Evolutionary conservation across 1,140 invertebrate species (phyloP).

Genomic region (Cheumatopsyche charites): DNA sequence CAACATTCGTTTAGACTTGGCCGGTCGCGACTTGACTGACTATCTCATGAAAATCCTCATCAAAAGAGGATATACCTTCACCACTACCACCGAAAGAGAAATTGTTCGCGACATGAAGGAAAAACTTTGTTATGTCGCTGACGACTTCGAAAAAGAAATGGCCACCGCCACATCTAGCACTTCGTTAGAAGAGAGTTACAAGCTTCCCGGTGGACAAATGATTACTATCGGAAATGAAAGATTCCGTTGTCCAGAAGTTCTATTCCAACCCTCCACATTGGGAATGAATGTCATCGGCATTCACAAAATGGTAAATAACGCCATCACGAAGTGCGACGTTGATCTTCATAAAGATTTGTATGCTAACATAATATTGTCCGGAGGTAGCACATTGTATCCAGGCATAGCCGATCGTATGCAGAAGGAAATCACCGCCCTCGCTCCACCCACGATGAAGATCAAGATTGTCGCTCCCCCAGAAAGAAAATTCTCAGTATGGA

Average conservation of each 20-base stretch:
- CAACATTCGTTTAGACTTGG: constrained; percentile 87
- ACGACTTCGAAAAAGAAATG: constrained; percentile 90
- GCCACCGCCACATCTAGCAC: constrained; percentile 79
- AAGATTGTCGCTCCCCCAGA: constrained; percentile 91
- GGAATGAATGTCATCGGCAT: constrained; percentile 84
- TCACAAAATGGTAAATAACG: constrained; percentile 86
- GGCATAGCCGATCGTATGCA: constrained; percentile 85
- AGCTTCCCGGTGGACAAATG: constrained; percentile 76
- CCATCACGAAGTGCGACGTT: constrained; percentile 89
- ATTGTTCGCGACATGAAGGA: constrained; percentile 82
- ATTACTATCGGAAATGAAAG: constrained; percentile 90
- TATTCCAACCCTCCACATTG: constrained; percentile 83
- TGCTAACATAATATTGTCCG: constrained; percentile 85
- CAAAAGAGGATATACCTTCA: constrained; percentile 66
- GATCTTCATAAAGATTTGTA: constrained; percentile 83
- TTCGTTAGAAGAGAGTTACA: constrained; percentile 82
- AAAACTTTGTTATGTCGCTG: constrained; percentile 76
- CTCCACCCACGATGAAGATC: constrained; percentile 89
- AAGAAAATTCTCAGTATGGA: constrained; percentile 86
- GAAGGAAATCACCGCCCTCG: constrained; percentile 89
- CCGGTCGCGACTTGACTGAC: constrained; percentile 75
- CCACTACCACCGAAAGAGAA: constrained; percentile 71
- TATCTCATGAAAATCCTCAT: constrained; percentile 77
- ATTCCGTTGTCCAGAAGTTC: constrained; percentile 84
- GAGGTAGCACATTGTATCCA: constrained; percentile 75